Evolutionary conservation across 2,888 invertebrate genomes (phyloP).

Genomic region (Neoitamus cyanurus): DNA sequence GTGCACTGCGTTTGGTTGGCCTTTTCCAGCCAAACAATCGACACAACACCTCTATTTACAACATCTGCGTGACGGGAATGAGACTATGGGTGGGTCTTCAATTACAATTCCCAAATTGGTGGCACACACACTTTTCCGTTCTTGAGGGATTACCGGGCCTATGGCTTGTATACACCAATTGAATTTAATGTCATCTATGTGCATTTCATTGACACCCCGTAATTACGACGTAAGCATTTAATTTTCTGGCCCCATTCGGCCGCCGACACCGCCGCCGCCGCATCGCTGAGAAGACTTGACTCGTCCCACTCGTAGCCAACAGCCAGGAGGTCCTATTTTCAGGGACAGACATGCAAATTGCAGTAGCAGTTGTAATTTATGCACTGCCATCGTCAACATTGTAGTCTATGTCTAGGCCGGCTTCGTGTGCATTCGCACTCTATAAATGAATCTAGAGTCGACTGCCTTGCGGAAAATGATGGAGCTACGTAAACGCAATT

Average conservation of each 20-base stretch:
- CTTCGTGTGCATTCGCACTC: not conserved
- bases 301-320: not conserved
- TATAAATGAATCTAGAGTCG: not conserved
- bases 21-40: not conserved
- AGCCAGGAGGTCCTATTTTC: not conserved
- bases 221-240: constrained; percentile 35
- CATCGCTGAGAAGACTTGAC: not conserved
- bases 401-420: not conserved
- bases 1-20: not conserved
- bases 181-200: not conserved
- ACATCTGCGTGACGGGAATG: not conserved
- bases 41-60: not conserved
- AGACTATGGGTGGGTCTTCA: not conserved
- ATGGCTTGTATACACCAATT: not conserved
- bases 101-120: not conserved
- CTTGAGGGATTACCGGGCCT: not conserved
- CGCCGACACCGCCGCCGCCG: not conserved
- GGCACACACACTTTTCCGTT: not conserved
- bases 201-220: constrained; percentile 33
- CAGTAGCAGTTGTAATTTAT: constrained; percentile 25
- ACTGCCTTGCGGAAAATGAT: constrained; percentile 15
- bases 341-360: constrained; percentile 28
- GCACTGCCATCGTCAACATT: not conserved
- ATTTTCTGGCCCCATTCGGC: not conserved
- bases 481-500: constrained; percentile 14